A percentile compares a stretch with the other conserved stretches of the same genome.
Conservation (phyloP, 2,797 vertebrate species). For the Esox lucius region DNA sequence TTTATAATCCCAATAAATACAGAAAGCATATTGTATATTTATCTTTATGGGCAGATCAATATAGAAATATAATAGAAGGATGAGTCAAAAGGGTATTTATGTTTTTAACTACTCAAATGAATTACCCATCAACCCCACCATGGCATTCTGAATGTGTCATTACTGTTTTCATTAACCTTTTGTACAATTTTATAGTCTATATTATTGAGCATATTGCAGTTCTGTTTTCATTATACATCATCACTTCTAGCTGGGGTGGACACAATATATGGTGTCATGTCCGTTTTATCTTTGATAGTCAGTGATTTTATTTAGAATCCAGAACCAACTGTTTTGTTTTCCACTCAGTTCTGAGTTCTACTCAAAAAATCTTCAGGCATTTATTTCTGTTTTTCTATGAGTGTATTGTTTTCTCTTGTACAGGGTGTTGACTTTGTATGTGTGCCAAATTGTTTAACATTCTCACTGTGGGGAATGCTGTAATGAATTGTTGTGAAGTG, state of each 20-base stretch:
- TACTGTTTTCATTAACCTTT: background rate
- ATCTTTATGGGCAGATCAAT: background rate
- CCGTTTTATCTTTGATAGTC: background rate
- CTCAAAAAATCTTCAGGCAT: background rate
- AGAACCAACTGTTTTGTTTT: background rate
- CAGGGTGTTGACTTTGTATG: conserved; percentile 6
- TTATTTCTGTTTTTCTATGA: background rate
- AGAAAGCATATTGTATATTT: conserved; percentile 35
- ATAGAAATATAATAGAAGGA: conserved; percentile 17
- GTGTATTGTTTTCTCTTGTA: background rate
- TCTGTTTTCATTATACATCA: background rate
- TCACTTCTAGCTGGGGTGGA: background rate
- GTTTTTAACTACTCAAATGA: conserved; percentile 1
- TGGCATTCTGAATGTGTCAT: background rate
- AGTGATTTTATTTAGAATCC: background rate
- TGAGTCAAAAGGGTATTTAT: conserved; percentile 22
- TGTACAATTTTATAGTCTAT: background rate
- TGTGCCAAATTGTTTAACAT: conserved; percentile 8
- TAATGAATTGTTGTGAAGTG: conserved; percentile 8
- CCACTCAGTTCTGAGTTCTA: background rate
- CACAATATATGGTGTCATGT: conserved; percentile 3
- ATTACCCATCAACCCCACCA: background rate
- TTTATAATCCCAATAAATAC: no score
- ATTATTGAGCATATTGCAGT: background rate
- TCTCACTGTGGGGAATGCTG: conserved; percentile 14